These are phyloP conservation scores for Dendronephthya gigantea DNA, from an alignment of 64 coral and sea anemone species.

Conservation along the genomic window DNA sequence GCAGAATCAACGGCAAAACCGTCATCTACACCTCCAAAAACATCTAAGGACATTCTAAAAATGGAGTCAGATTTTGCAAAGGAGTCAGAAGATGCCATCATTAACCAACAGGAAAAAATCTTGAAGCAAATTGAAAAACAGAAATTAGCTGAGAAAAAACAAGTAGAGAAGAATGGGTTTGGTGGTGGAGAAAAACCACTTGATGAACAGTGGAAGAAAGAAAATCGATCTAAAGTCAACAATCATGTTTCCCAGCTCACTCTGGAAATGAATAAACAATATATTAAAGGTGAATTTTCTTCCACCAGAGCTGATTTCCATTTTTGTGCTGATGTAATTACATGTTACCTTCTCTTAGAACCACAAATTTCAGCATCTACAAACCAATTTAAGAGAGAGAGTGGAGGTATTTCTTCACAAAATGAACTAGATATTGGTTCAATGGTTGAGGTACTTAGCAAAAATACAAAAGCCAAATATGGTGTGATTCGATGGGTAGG, in stretches of 20 bases:
- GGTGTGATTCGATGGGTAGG: conserved; percentile 92
- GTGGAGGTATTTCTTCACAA: background rate
- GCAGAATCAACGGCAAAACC: background rate
- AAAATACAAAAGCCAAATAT: conserved; percentile 26
- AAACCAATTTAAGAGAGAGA: background rate
- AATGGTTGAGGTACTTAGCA: conserved; percentile 65
- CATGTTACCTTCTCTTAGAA: background rate
- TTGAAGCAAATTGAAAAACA: background rate
- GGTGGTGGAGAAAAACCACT: background rate
- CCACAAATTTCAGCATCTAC: background rate
- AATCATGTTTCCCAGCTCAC: background rate
- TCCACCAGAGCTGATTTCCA: background rate
- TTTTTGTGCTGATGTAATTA: no score
- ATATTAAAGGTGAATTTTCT: background rate
- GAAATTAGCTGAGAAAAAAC: background rate
- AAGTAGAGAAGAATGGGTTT: background rate
- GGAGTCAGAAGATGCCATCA: background rate
- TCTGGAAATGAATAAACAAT: background rate
- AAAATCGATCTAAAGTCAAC: background rate
- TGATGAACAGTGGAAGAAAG: background rate
- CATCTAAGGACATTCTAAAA: background rate
- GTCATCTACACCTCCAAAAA: background rate
- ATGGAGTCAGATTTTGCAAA: background rate
- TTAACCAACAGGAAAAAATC: background rate
- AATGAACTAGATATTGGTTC: conserved; percentile 48